Evolutionary conservation across 2,797 vertebrate species (phyloP), one percentile per base, ranked within the genome.

Genomic region (Labroides dimidiatus): DNA sequence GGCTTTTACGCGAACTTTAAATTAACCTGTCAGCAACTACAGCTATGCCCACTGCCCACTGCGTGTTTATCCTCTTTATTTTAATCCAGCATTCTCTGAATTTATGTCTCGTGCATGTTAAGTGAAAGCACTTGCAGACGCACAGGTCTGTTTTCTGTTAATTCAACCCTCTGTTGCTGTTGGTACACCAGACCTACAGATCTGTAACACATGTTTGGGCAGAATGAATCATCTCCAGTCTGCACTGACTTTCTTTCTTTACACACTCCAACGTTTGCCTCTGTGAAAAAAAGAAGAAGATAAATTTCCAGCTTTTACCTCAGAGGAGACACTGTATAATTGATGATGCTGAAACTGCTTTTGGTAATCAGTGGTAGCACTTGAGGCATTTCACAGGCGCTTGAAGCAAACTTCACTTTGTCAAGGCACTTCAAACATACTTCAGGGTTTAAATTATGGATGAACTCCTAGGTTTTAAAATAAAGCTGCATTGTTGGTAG

Each of bases 341-440:
- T 72, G 75, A 87, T 87, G 70, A 76, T 64, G 69, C 79, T 74
- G 69, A 77, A 69, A 69, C 72, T 77, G 59, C 37, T 77, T 76
- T 77, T 75, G 77, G 76, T 76, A 75, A 85, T 84, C 78, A 78
- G 33, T 61, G 36, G 62, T 2, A 78, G 44, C 76, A 81, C 75
- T 72, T 60, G 50, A 74, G 68, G 61, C 77, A 21, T 78, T 81
- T 60, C 39, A 0, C 68, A 55, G 64, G 44, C 20, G 44, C 77
- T 71, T 72, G 11, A 62, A 62, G 60, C 58, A 14, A n/a, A 24
- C 64, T 69, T 67, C 23, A 66, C 41, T 57, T 69, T 69, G 62
- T 48, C 20, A 44, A 53, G 54, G 54, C 74, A 66, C 74, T 77
- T 80, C 39, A 67, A 57, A 56, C 53, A 58, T 33, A 19, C 47